phyloP scores from a whole-genome alignment of 2,113 vertebrate genomes.

The Nettapus auritus region DNA sequence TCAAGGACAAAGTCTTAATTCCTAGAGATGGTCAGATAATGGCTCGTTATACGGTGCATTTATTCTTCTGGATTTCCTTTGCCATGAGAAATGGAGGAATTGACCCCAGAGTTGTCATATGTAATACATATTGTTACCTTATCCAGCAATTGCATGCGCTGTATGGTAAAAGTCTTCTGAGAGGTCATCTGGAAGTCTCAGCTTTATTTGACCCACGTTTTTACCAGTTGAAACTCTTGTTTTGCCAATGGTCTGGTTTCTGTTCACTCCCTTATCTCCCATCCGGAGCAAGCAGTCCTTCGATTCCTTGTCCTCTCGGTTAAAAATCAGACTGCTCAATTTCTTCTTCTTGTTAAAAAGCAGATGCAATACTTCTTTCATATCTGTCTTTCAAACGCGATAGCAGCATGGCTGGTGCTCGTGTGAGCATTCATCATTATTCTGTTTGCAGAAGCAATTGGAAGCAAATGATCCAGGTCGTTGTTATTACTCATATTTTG shows the following conservation, averaged over 20 bases:
- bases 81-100: not conserved
- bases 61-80: not conserved
- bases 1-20: not conserved
- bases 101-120: not conserved
- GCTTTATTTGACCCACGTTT: not conserved
- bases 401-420: not conserved
- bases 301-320: not conserved
- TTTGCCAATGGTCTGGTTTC: not conserved
- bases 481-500: constrained; percentile 52
- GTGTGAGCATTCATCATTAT: constrained; percentile 24
- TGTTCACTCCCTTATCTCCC: not conserved
- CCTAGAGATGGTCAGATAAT: not conserved
- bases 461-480: constrained; percentile 45
- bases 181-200: not conserved
- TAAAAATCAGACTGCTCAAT: not conserved
- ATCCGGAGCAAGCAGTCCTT: not conserved
- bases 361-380: not conserved
- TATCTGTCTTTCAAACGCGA: not conserved
- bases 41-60: not conserved
- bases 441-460: constrained; percentile 60
- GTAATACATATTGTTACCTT: not conserved
- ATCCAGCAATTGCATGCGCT: accelerated
- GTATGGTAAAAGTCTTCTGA: not conserved
- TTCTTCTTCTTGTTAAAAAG: constrained; percentile 11
- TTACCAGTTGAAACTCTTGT: accelerated